phyloP scores from a whole-genome alignment of 2,888 invertebrate species.

The Athalia cordata region DNA sequence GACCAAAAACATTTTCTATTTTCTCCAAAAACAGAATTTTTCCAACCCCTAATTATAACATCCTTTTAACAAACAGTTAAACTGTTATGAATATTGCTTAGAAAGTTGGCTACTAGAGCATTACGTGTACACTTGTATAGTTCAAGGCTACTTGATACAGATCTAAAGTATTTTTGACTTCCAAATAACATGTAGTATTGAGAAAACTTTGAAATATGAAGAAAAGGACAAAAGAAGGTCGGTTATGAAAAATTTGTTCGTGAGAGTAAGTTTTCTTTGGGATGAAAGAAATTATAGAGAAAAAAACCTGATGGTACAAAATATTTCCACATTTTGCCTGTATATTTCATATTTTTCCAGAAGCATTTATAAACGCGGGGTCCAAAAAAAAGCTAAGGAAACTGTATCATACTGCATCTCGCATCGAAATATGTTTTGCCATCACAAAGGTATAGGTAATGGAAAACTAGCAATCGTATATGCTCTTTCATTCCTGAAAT shows the following conservation, averaged over 20 bases:
- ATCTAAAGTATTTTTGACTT: slow-evolving; percentile 35
- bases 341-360: slow-evolving; percentile 16
- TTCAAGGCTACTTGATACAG: slow-evolving; percentile 30
- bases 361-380: slow-evolving; percentile 31
- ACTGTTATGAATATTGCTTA: not conserved
- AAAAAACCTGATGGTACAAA: slow-evolving; percentile 13
- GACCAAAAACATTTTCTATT: not conserved
- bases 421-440: slow-evolving; percentile 28
- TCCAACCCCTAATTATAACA: too few species aligned
- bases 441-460: slow-evolving; percentile 34
- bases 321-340: slow-evolving; percentile 25
- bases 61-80: too few species aligned
- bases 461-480: slow-evolving; percentile 19
- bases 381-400: slow-evolving; percentile 23
- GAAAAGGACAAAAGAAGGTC: not conserved
- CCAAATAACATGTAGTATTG: not conserved
- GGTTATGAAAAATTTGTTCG: not conserved
- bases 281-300: not conserved
- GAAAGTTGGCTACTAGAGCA: not conserved
- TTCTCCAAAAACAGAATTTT: not conserved
- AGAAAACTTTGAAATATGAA: not conserved
- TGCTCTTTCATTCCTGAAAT: not conserved
- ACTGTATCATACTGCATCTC: slow-evolving; percentile 36
- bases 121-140: slow-evolving; percentile 1
- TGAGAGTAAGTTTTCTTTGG: not conserved